Evolutionary conservation across 64 coral and sea anemone genomes (phyloP), one percentile per base, ranked within the genome.

Genomic region (Porites lutea): DNA sequence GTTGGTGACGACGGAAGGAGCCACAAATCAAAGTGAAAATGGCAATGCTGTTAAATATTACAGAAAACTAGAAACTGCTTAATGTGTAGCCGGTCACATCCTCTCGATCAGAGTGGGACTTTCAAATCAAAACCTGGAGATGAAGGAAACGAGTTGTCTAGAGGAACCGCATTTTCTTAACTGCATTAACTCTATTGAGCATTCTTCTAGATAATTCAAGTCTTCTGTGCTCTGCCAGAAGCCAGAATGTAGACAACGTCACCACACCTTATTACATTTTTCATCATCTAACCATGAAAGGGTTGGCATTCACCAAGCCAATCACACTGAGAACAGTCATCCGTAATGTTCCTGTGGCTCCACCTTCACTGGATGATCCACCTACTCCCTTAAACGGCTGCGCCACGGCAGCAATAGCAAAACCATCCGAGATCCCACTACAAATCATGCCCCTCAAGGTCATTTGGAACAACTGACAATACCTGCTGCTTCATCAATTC

Each of bases 191-290:
- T 89, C 58, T 76, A 79, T 62, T 64, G 75, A 89, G 55, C 88
- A 79, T 79, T 78, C 58, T 11, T 68, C 57, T 50, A 89, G 69
- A 65, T 67, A 19, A 72, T 88, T 67, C 70, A 88, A 88, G 52
- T 88, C 67, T 27, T 23, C 52, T 49, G 59, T 71, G 23, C 86
- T 48, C 12, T 88, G 86, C 52, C 63, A 88, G 52, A 19, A 23
- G 15, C 37, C 86, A 53, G 86, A 48, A 71, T 88, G 86, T 58
- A 70, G 86, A 59, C 73, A 88, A 23, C 18, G 55, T 52, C 88
- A 89, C 54, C 88, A 89, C 62, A 78, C 88, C 3, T 61, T 89
- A 23, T 66, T 89, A 53, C 75, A n/a, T 69, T 8, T 78, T 79
- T n/a, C 44, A 47, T 55, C 59, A 49, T 45, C 52, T n/a, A n/a